Base-by-base conservation (phyloP, 2,113 vertebrate genomes). In the Anolis carolinensis region DNA sequence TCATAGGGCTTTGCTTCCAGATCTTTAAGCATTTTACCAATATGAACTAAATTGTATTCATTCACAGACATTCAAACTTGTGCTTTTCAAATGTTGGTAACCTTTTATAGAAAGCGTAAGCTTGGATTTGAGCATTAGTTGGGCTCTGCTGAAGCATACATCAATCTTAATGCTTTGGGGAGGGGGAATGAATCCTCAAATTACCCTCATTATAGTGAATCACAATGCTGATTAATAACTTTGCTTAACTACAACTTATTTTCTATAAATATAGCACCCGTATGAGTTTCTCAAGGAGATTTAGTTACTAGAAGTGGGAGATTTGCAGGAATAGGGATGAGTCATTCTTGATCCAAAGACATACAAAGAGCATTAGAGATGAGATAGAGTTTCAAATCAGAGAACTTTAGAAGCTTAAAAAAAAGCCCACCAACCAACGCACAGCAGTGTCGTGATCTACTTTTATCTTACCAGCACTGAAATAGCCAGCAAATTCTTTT, bases 161-260 rank as follows among this genome's bases (percentile, higher is more conserved):
- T 92, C 84, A 89, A 73, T 82, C 83, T 83, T 94, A 92, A 93
- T 85, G 81, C 77, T 90, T 87, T 89, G 50, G 39, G 75, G 81
- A 83, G 59, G 23, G 82, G 81, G 73, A 1, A 88, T 32, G 89
- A 91, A 93, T 91, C 90, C 90, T 92, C 90, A 93, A 95, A 94
- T 95, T 94, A 88, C 90, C 87, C 91, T 95, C 90, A 94, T 93
- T 95, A 91, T 93, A 94, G 90, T 93, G 90, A 95, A 89, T 93
- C 94, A 84, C 87, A 85, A 92, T 94, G 87, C 80, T 91, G 94
- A 91, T 91, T 95, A 95, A 94, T 94, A 92, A 87, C 83, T 94
- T 88, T 89, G 92, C 92, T 90, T 94, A 95, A 91, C 92, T 94
- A 91, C 83, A 93, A 94, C 90, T 89, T 89, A 78, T 94, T 94